Evolutionary conservation across 2,797 vertebrate species (phyloP), one percentile per base, ranked within the genome.

Genomic region (Lycodopsis pacificus): DNA sequence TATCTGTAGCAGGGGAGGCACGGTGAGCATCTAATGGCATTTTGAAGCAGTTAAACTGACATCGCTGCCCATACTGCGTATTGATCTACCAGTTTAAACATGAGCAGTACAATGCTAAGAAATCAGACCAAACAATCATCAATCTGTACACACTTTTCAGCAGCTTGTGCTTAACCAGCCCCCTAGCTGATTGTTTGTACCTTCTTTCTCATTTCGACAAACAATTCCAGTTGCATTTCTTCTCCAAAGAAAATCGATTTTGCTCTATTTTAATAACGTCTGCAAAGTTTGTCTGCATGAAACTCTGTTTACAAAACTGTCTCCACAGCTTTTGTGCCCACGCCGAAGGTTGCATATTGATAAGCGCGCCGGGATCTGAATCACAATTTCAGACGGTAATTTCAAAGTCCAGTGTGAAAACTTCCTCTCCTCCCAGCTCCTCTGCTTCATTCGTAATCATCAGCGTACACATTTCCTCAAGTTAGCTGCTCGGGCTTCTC

Each of bases 361-460:
- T 70, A 34, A 84, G 59, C 17, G 7, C 65, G 77, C 73, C 75
- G 77, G 30, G 48, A 82, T 84, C 42, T 56, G 62, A 82, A 79
- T 84, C 56, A 36, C 64, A 68, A 44, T 74, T 73, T 88, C 70
- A 71, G 32, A 80, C 59, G 73, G 58, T 71, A 44, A 66, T 81
- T 86, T 86, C 58, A 57, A 80, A 86, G 57, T 68, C 57, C 40
- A 68, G 40, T 46, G 75, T 68, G 75, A 79, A 78, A 78, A 32
- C 70, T 51, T 82, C 49, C 49, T 72, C 46, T 58, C 63, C 38
- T 78, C 72, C 42, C 62, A 63, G 67, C 38, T 7, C 81, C 51
- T 71, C 27, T 3, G 49, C 58, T 70, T 84, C 82, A 85, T 91
- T 91, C 59, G 87, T 88, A 82, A 90, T 87, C 77, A 79, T 90